Conservation (phyloP, 2,888 invertebrate species). For the Lithophane semibrunnea region DNA sequence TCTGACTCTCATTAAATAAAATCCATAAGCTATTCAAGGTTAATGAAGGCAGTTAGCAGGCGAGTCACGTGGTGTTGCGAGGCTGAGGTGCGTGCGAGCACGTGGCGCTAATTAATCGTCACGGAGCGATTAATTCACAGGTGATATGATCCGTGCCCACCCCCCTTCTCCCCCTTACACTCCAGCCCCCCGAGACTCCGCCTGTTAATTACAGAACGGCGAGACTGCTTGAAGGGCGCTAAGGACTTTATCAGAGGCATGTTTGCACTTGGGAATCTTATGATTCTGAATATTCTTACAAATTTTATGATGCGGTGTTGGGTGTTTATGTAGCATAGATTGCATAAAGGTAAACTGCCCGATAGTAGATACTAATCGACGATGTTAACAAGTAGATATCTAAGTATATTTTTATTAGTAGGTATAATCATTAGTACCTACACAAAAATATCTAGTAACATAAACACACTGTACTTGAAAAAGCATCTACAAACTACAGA, state of each 20-base stretch:
- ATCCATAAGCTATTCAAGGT: constrained; percentile 57
- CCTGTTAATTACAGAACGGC: constrained; percentile 82
- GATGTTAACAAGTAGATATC: not conserved
- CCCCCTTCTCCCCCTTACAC: constrained; percentile 56
- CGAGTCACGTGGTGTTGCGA: constrained; percentile 73
- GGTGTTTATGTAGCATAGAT: not conserved
- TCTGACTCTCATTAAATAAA: constrained; percentile 30
- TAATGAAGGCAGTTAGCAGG: constrained; percentile 55
- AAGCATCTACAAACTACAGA: constrained; percentile 34
- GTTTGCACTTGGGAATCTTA: constrained; percentile 63
- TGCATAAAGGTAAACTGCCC: not conserved
- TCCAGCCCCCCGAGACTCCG: constrained; percentile 63
- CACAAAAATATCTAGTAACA: not conserved
- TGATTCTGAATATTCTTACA: constrained; percentile 48
- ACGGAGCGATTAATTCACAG: constrained; percentile 87
- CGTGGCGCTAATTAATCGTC: constrained; percentile 88
- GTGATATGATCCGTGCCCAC: constrained; percentile 85
- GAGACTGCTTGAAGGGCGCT: constrained; percentile 80
- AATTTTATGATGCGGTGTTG: constrained; percentile 6
- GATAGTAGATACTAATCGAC: too few relatives aligned
- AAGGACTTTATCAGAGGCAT: constrained; percentile 73
- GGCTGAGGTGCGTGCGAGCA: constrained; percentile 74
- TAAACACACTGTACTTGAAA: constrained; percentile 8
- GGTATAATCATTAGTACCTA: not conserved
- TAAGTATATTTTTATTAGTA: not conserved